A percentile compares a stretch with the other conserved stretches of the same genome.
Evolutionary conservation across 2,888 invertebrate genomes (phyloP).

Genomic region (Parnassius orleans): DNA sequence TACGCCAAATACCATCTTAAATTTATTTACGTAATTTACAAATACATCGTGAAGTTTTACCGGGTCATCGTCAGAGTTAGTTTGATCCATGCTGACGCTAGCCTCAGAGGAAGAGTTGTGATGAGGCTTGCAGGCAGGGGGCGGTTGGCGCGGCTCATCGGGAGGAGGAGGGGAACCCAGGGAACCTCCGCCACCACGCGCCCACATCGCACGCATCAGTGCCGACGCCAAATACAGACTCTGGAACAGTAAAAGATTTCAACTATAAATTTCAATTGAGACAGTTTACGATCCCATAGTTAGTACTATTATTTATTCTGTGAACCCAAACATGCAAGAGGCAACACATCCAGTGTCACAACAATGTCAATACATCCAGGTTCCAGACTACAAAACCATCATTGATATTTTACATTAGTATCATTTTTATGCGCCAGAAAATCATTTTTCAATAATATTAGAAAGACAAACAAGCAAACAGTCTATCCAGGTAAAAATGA

Average conservation of each 20-base stretch:
- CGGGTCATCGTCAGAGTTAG: constrained; percentile 89
- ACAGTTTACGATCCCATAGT: too few species aligned
- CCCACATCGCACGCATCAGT: constrained; percentile 95
- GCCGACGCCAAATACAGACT: constrained; percentile 95
- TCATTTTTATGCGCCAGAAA: too few species aligned
- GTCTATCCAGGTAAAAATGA: too few species aligned
- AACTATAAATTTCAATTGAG: too few species aligned
- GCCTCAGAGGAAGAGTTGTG: constrained; percentile 87
- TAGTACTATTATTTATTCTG: too few species aligned
- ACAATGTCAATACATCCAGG: too few species aligned
- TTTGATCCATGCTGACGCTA: constrained; percentile 90
- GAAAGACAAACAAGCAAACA: too few species aligned
- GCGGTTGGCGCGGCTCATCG: constrained; percentile 74
- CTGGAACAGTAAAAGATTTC: constrained; percentile 54
- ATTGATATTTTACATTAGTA: too few species aligned
- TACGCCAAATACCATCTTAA: neutral
- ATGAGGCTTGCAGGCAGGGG: constrained; percentile 69
- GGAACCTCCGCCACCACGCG: constrained; percentile 81
- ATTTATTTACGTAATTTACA: neutral
- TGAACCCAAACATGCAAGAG: too few species aligned
- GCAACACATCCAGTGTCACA: too few species aligned
- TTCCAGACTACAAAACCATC: too few species aligned
- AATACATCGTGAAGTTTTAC: constrained; percentile 40
- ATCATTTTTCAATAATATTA: too few species aligned
- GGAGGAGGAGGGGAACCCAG: constrained; percentile 61